Percentiles rank a stretch among this genome's conserved stretches.
These are phyloP conservation scores for Paramormyrops hopkinsi DNA, from an alignment of 2,797 vertebrate species.

Conservation along the genomic window DNA sequence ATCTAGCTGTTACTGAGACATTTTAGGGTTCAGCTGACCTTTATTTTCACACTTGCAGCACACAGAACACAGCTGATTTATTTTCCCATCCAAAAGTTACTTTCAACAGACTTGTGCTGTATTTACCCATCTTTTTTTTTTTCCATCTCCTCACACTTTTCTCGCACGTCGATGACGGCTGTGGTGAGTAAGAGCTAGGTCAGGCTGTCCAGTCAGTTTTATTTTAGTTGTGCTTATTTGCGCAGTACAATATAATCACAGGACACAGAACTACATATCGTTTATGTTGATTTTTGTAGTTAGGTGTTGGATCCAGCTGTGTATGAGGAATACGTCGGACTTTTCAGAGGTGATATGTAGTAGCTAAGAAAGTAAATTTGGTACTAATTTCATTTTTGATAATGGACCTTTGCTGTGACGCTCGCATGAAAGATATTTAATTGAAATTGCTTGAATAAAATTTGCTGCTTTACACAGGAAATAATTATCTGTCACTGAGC, in stretches of 20 bases:
- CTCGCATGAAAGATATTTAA: not conserved
- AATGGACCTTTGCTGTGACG: not conserved
- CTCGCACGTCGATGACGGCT: not conserved
- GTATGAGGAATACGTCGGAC: not conserved
- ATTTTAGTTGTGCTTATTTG: slow-evolving; percentile 6
- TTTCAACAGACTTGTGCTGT: not conserved
- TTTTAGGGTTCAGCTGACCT: not conserved
- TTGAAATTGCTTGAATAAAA: not conserved
- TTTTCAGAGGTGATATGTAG: not conserved
- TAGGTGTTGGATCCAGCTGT: not conserved
- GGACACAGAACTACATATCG: not conserved
- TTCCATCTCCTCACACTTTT: not conserved
- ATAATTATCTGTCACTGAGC: not conserved
- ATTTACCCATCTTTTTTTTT: not conserved
- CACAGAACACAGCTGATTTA: not conserved
- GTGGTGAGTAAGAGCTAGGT: slow-evolving; percentile 18
- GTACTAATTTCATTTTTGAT: not conserved
- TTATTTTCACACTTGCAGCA: not conserved
- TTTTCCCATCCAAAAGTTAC: not conserved
- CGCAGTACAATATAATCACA: not conserved
- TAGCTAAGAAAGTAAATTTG: not conserved
- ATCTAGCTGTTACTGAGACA: not conserved
- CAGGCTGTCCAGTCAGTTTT: not conserved
- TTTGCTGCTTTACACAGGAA: not conserved
- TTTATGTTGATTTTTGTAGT: not conserved